Evolutionary conservation across 2,113 vertebrate genomes (phyloP), one percentile per base, ranked within the genome.

Genomic region (Podarcis raffonei): DNA sequence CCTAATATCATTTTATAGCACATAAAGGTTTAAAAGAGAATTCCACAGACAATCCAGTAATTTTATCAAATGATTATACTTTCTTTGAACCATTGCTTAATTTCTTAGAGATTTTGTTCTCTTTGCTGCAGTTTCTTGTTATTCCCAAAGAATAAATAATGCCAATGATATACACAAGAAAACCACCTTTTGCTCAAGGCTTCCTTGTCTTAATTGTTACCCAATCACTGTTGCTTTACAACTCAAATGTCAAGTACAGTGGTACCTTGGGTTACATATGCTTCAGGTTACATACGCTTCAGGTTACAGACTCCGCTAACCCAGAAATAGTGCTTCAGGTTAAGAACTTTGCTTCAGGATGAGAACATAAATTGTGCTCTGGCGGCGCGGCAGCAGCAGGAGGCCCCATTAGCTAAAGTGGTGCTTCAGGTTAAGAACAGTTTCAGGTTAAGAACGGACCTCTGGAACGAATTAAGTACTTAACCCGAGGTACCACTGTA

Each of bases 161-260:
- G 77, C 68, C 85, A 53, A 59, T 11, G 48, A 72, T 11, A 74
- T 32, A 66, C 11, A 84, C 3, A 42, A 15, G 22, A 83, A 85
- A 78, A 30, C 8, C 18, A 39, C 13, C 65, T 85, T 83, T 80
- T 83, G 20, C 72, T 90, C n/a, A 86, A 85, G 35, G 27, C 83
- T 86, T 90, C 69, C 71, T 6, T 91, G 74, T 83, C 68, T 79
- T 83, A 80, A 90, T 90, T 85, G 27, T 72, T 65, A 78, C 39
- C 79, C n/a, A 87, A 83, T 85, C 1, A 23, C 53, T 89, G 74
- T 48, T 80, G n/a, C 27, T 92, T 53, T 65, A 27, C 62, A 90
- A 22, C 75, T 94, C 87, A 81, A 77, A 87, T 42, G 22, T 81
- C 79, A 86, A 87, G 75, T 86, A n/a, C n/a, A n/a, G n/a, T n/a